Evolutionary conservation across 2,888 invertebrate genomes (phyloP).

Genomic region (Himalopsyche anomala): DNA sequence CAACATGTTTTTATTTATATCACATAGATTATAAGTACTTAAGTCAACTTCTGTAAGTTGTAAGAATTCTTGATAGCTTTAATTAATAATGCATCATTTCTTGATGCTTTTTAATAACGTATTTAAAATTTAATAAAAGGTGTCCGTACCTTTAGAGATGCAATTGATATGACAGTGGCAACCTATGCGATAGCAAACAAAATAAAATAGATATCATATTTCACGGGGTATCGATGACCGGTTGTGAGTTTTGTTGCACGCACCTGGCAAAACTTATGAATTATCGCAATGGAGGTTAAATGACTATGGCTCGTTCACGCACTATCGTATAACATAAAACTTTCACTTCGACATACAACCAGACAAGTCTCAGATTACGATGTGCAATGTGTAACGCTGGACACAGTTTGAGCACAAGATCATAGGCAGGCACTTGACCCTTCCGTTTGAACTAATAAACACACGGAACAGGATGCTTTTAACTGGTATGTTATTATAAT

Average conservation of each 20-base stretch:
- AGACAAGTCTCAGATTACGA: constrained; percentile 19
- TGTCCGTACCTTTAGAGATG: too few relatives aligned
- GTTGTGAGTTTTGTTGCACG: background rate
- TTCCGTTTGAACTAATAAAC: constrained; percentile 29
- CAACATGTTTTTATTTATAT: too few relatives aligned
- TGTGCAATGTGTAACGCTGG: constrained; percentile 12
- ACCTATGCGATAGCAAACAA: too few relatives aligned
- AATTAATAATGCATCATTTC: too few relatives aligned
- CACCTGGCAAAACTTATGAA: constrained; percentile 27
- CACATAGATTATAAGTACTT: too few relatives aligned
- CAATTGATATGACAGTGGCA: too few relatives aligned
- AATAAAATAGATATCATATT: background rate
- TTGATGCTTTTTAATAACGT: too few relatives aligned
- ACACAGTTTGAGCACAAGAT: constrained; percentile 18
- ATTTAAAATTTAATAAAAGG: too few relatives aligned
- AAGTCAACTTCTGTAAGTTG: too few relatives aligned
- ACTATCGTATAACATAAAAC: constrained; percentile 58
- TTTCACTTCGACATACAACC: constrained; percentile 64
- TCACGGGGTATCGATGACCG: background rate
- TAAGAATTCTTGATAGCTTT: too few relatives aligned
- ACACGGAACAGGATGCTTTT: constrained; percentile 17
- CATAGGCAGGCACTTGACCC: constrained; percentile 24
- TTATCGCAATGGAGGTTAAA: constrained; percentile 35
- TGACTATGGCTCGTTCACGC: constrained; percentile 7
- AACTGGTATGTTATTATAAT: background rate